Conservation (phyloP, 2,888 invertebrate genomes). For the Homarus gammarus region DNA sequence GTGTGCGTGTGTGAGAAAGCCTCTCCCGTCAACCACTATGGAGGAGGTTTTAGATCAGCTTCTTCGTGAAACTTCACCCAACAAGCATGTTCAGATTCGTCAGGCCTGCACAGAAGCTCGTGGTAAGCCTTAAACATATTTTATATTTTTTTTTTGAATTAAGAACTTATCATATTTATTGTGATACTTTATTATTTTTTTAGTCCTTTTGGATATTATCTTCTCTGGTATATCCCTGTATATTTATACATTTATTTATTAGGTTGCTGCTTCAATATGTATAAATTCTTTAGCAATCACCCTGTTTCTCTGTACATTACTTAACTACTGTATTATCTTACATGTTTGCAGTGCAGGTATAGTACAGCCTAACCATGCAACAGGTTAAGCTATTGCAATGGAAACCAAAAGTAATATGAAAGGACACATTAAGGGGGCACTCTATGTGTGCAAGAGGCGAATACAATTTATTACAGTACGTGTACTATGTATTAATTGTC, state of each 20-base stretch:
- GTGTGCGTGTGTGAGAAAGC: too few species aligned
- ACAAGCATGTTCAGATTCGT: constrained; percentile 20
- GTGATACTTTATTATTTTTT: background rate
- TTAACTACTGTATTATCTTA: background rate
- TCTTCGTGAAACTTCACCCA: constrained; percentile 45
- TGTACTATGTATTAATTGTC: background rate
- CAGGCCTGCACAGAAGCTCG: constrained; percentile 54
- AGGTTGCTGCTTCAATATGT: background rate
- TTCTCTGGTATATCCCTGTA: too few species aligned
- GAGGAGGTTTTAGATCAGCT: constrained; percentile 70
- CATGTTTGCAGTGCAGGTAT: background rate
- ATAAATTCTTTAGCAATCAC: background rate
- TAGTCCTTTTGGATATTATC: too few species aligned
- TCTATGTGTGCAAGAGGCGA: too few species aligned
- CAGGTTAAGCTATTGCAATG: too few species aligned
- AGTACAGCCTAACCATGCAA: background rate
- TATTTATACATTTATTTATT: background rate
- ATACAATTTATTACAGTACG: background rate
- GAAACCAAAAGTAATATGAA: too few species aligned
- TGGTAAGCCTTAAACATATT: constrained; percentile 23
- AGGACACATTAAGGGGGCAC: too few species aligned
- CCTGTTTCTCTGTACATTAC: background rate
- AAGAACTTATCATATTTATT: background rate
- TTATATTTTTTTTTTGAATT: background rate
- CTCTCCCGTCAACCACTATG: constrained; percentile 28